phyloP scores from a whole-genome alignment of 2,113 vertebrate species.

The Polypterus bichir region DNA sequence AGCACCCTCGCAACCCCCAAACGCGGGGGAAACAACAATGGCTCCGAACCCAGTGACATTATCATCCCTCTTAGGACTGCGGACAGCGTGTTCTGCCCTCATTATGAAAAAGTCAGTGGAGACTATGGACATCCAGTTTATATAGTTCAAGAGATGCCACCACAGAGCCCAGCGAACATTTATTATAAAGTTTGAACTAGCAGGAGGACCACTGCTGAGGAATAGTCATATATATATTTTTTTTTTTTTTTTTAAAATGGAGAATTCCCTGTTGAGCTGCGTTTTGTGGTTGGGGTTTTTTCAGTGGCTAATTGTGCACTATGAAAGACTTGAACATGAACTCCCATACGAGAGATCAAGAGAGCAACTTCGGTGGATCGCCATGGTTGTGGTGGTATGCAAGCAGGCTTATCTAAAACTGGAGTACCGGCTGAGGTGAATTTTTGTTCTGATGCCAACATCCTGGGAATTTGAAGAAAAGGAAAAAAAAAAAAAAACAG shows the following conservation, averaged over 20 bases:
- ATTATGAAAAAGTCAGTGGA: constrained; percentile 98
- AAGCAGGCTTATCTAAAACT: constrained; percentile 32
- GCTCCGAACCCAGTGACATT: constrained; percentile 98
- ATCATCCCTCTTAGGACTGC: constrained; percentile 98
- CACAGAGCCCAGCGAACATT: constrained; percentile 97
- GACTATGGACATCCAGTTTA: constrained; percentile 98
- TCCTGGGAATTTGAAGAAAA: too few species aligned
- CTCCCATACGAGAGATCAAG: neutral
- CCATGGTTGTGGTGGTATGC: neutral
- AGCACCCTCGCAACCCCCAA: constrained; percentile 96
- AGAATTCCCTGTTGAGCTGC: constrained; percentile 45
- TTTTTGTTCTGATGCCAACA: neutral
- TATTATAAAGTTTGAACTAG: constrained; percentile 95
- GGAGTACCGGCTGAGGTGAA: constrained; percentile 29
- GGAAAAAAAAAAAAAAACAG: too few species aligned
- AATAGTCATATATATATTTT: constrained; percentile 19
- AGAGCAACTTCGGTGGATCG: neutral
- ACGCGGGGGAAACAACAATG: constrained; percentile 82
- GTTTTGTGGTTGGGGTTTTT: constrained; percentile 42
- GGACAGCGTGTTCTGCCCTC: constrained; percentile 97
- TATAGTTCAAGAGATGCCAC: constrained; percentile 98
- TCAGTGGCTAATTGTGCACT: constrained; percentile 40
- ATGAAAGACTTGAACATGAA: constrained; percentile 35
- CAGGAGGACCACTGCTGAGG: constrained; percentile 20
- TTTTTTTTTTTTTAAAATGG: constrained; percentile 48